Conservation (phyloP, 2,888 invertebrate genomes). For the Choristoneura rosaceana region DNA sequence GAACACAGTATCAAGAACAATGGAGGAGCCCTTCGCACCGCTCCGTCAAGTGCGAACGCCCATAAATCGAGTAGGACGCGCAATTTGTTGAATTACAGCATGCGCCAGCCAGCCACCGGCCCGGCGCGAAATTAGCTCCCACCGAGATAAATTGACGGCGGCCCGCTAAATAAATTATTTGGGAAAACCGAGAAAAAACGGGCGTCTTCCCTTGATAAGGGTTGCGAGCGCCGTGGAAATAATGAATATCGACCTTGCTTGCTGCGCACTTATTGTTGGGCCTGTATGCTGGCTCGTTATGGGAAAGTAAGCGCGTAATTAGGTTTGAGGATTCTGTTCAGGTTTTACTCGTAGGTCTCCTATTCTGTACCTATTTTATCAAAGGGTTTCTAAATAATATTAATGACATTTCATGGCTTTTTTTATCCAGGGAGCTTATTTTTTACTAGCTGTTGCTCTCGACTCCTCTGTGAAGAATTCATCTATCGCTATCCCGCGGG, state of each 20-base stretch:
- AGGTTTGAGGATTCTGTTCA: not conserved
- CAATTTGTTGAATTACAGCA: constrained; percentile 86
- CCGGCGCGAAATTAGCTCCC: constrained; percentile 85
- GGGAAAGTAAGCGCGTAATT: not conserved
- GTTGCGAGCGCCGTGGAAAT: constrained; percentile 78
- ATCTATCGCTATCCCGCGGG: too few species aligned
- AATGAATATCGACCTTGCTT: constrained; percentile 77
- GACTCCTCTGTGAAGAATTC: too few species aligned
- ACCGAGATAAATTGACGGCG: constrained; percentile 84
- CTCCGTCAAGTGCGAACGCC: constrained; percentile 81
- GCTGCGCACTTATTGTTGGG: constrained; percentile 46
- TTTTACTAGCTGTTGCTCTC: too few species aligned
- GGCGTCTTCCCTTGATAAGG: constrained; percentile 84
- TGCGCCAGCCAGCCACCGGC: constrained; percentile 84
- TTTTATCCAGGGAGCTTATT: too few species aligned
- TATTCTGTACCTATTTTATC: too few species aligned
- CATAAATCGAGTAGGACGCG: constrained; percentile 83
- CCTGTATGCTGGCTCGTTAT: not conserved
- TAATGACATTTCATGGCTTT: too few species aligned
- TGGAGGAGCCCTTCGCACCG: constrained; percentile 73
- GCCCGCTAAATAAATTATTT: constrained; percentile 85
- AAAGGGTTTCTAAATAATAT: too few species aligned
- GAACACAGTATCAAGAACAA: constrained; percentile 72
- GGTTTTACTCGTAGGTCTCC: too few species aligned
- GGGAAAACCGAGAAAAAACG: constrained; percentile 86